Evolutionary conservation across 2,888 invertebrate species (phyloP).

Genomic region (Belgica antarctica): DNA sequence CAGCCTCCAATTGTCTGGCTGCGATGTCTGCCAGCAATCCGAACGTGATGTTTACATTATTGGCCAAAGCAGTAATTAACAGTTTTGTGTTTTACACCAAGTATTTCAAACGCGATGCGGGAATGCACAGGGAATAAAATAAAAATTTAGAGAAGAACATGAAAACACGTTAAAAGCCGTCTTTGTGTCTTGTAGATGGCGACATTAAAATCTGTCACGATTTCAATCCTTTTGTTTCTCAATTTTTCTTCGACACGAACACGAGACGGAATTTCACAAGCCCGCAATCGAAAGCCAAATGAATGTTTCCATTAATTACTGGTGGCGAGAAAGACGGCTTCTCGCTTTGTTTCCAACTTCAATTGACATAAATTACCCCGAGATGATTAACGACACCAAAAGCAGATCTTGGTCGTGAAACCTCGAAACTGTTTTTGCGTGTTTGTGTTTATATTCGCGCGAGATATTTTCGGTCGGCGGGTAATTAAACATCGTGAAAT

Average conservation of each 20-base stretch:
- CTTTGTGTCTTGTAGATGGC: too few relatives aligned
- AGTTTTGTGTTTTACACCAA: slow-evolving; percentile 41
- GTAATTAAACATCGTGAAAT: slow-evolving; percentile 7
- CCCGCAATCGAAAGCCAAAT: slow-evolving; percentile 32
- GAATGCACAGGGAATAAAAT: slow-evolving; percentile 12
- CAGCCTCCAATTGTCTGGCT: slow-evolving; percentile 24
- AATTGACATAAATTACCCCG: background rate
- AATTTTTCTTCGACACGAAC: background rate
- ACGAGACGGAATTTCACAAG: background rate
- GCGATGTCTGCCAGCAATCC: slow-evolving; percentile 21
- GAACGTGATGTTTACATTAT: slow-evolving; percentile 43
- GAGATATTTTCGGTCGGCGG: slow-evolving; percentile 19
- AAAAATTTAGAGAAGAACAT: too few relatives aligned
- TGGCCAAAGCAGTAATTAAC: slow-evolving; percentile 43
- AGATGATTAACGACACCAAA: background rate
- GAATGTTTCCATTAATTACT: slow-evolving; percentile 25
- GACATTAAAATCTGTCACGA: too few relatives aligned
- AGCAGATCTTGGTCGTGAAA: background rate
- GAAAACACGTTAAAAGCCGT: too few relatives aligned
- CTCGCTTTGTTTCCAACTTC: background rate
- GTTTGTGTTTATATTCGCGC: background rate
- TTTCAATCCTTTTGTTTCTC: slow-evolving; percentile 16
- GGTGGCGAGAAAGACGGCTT: background rate
- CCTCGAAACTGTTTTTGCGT: slow-evolving; percentile 24
- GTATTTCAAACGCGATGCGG: slow-evolving; percentile 12